Conservation (phyloP, 1,140 invertebrate genomes). For the Drosophila lowei region DNA sequence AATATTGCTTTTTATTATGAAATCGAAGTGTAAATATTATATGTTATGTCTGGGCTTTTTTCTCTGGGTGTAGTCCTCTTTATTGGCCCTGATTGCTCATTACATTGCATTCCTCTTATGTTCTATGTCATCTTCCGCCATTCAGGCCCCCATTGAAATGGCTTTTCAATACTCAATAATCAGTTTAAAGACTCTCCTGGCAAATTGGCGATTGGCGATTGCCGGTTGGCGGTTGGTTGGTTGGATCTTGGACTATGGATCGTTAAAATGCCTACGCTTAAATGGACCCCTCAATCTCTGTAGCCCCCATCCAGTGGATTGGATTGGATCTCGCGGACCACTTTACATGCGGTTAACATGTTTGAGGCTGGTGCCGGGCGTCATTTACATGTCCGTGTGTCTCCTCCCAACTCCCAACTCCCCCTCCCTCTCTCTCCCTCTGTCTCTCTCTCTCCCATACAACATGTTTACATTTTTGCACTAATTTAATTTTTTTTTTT, state of each 20-base stretch:
- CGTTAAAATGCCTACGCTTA: constrained; percentile 59
- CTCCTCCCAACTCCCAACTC: constrained; percentile 48
- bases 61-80: too few relatives aligned
- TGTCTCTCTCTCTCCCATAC: constrained; percentile 19
- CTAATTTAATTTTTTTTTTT: constrained; percentile 80
- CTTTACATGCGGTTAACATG: constrained; percentile 75
- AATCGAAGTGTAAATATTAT: too few relatives aligned
- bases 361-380: constrained; percentile 74
- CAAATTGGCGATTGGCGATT: constrained; percentile 41
- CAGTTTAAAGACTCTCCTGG: constrained; percentile 42
- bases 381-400: constrained; percentile 74
- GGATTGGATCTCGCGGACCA: too few relatives aligned
- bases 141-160: too few relatives aligned
- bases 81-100: too few relatives aligned
- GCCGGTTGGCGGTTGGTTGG: constrained; percentile 16
- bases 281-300: constrained; percentile 24
- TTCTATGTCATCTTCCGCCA: too few relatives aligned
- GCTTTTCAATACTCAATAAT: constrained; percentile 8
- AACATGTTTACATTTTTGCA: constrained; percentile 81
- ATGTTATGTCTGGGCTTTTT: too few relatives aligned
- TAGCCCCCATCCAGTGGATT: constrained; percentile 17
- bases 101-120: too few relatives aligned
- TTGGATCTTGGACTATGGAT: constrained; percentile 14
- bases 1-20: too few relatives aligned
- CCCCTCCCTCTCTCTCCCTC: constrained; percentile 10